These are phyloP conservation scores for Notodonta dromedarius DNA, from an alignment of 2,888 invertebrate species.

Conservation along the genomic window DNA sequence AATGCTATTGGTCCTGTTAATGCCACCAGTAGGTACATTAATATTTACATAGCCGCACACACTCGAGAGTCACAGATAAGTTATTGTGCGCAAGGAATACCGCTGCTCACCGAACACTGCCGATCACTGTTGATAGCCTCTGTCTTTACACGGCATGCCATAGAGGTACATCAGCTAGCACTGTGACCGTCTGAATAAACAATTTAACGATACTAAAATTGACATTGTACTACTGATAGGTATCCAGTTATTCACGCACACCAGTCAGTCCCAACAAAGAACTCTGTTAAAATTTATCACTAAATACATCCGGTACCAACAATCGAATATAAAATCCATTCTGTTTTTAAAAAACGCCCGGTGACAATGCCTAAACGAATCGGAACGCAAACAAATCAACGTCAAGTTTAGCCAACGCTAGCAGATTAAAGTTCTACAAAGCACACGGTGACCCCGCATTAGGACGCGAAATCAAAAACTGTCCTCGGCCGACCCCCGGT, in stretches of 20 bases:
- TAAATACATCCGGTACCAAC: conserved; percentile 35
- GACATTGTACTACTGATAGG: conserved; percentile 22
- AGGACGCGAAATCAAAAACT: conserved; percentile 72
- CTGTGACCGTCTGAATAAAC: conserved; percentile 8
- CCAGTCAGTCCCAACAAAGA: conserved; percentile 21
- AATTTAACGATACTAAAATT: conserved; percentile 16
- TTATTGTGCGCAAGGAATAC: neutral
- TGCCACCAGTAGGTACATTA: neutral
- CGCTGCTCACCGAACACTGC: neutral
- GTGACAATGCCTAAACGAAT: conserved; percentile 46
- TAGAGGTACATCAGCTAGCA: neutral
- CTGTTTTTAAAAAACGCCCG: conserved; percentile 35
- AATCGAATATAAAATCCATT: conserved; percentile 33
- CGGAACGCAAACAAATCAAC: conserved; percentile 53
- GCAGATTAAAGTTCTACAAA: conserved; percentile 61
- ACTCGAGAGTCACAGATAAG: neutral
- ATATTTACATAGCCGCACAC: neutral
- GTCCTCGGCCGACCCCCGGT: conserved; percentile 61
- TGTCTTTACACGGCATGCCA: neutral
- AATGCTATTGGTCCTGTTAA: neutral
- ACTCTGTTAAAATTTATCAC: conserved; percentile 32
- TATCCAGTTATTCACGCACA: conserved; percentile 29
- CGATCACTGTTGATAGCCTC: conserved; percentile 1
- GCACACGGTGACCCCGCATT: conserved; percentile 64
- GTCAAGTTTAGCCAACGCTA: conserved; percentile 51